Evolutionary conservation across 2,113 vertebrate species (phyloP).

Genomic region (Taxidea taxus): DNA sequence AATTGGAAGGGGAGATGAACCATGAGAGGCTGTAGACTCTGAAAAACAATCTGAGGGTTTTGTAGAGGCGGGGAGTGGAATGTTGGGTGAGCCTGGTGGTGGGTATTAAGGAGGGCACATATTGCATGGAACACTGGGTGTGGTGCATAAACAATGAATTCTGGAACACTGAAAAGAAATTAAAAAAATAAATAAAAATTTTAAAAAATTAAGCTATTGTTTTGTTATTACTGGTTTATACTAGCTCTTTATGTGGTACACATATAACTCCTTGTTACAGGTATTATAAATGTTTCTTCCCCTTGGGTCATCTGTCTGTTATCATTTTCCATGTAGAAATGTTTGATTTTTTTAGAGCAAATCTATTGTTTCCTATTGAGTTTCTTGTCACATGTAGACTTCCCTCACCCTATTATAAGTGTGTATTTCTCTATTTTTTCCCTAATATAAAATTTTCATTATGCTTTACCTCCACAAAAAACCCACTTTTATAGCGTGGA

Average conservation of each 20-base stretch:
- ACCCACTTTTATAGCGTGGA: background rate
- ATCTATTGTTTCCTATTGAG: background rate
- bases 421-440: background rate
- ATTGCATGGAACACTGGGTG: too few species aligned
- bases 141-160: too few species aligned
- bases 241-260: background rate
- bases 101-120: too few species aligned
- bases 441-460: background rate
- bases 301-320: background rate
- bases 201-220: background rate
- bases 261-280: background rate
- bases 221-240: background rate
- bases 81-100: too few species aligned
- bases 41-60: too few species aligned
- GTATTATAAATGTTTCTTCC: constrained; percentile 22
- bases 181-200: too few species aligned
- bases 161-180: too few species aligned
- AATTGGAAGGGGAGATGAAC: too few species aligned
- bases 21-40: too few species aligned
- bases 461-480: background rate
- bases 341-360: background rate
- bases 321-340: constrained; percentile 48
- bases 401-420: background rate
- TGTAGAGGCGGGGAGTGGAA: too few species aligned
- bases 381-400: background rate